Percentiles rank a stretch among this genome's conserved stretches.
Conservation (phyloP, 2,888 invertebrate genomes). For the Chrysomela aeneicollis region DNA sequence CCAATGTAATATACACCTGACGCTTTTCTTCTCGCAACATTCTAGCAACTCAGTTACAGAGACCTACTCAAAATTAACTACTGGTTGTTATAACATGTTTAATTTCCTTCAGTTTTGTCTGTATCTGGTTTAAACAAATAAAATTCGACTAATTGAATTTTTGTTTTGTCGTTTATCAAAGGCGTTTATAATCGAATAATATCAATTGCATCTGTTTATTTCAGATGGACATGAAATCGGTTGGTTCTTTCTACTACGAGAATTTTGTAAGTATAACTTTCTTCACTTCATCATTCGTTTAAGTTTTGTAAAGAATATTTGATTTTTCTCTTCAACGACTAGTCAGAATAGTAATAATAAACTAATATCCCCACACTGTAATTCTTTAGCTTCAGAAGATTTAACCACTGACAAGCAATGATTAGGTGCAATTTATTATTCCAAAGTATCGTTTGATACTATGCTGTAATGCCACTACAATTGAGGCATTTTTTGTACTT, state of each 20-base stretch:
- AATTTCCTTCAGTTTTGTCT: slow-evolving; percentile 44
- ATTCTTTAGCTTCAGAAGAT: no score
- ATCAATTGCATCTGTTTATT: slow-evolving; percentile 62
- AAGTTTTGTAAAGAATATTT: no score
- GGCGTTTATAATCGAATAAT: slow-evolving; percentile 18
- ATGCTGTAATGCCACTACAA: no score
- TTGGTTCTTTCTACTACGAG: slow-evolving; percentile 95
- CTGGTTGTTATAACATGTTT: slow-evolving; percentile 36
- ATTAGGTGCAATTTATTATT: no score
- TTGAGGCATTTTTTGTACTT: no score
- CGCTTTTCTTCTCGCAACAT: slow-evolving; percentile 61
- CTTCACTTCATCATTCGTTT: not conserved
- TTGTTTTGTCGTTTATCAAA: slow-evolving; percentile 16
- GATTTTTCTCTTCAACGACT: no score
- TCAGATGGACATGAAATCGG: slow-evolving; percentile 96
- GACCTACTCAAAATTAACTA: slow-evolving; percentile 41
- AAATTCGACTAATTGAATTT: slow-evolving; percentile 17
- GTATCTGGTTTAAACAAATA: slow-evolving; percentile 19
- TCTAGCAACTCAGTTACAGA: slow-evolving; percentile 63
- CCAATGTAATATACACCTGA: slow-evolving; percentile 28
- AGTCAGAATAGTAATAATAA: no score
- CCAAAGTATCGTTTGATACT: no score
- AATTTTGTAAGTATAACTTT: slow-evolving; percentile 86
- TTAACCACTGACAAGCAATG: no score
- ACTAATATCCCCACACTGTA: no score